phyloP scores from a whole-genome alignment of 2,797 vertebrate genomes.

The Argya squamiceps region DNA sequence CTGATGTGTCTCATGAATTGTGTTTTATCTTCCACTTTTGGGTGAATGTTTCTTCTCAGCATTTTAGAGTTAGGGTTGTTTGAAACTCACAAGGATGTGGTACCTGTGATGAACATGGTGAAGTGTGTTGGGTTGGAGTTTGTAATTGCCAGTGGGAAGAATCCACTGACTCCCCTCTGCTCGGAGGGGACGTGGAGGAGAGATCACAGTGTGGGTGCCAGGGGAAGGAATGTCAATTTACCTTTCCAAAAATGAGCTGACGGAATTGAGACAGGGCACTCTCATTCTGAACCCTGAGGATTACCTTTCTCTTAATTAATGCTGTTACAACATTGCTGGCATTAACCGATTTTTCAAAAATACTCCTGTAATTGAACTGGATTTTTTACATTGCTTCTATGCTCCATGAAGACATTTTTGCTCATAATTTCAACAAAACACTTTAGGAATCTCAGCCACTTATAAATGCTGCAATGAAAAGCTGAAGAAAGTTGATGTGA shows the following conservation, averaged over 20 bases:
- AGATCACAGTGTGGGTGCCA: rapidly evolving
- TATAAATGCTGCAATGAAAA: not conserved
- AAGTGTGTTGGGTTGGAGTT: not conserved
- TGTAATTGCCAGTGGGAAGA: not conserved
- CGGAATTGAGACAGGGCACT: not conserved
- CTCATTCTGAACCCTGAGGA: not conserved
- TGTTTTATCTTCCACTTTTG: not conserved
- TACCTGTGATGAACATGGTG: not conserved
- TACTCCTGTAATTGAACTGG: not conserved
- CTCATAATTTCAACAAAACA: not conserved
- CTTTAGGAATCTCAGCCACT: not conserved
- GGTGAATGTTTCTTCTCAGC: not conserved
- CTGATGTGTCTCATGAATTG: not conserved
- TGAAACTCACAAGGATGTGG: not conserved
- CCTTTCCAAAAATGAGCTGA: not conserved
- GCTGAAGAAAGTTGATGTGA: not conserved
- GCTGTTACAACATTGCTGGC: not conserved
- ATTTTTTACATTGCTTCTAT: not conserved
- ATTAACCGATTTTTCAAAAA: not conserved
- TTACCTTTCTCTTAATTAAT: not conserved
- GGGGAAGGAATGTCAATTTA: not conserved
- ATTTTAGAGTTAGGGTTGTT: not conserved
- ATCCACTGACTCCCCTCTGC: not conserved
- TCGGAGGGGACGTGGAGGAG: rapidly evolving
- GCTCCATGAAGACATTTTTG: not conserved